phyloP scores from a whole-genome alignment of 2,888 invertebrate species.

The Apocheima hispidaria region DNA sequence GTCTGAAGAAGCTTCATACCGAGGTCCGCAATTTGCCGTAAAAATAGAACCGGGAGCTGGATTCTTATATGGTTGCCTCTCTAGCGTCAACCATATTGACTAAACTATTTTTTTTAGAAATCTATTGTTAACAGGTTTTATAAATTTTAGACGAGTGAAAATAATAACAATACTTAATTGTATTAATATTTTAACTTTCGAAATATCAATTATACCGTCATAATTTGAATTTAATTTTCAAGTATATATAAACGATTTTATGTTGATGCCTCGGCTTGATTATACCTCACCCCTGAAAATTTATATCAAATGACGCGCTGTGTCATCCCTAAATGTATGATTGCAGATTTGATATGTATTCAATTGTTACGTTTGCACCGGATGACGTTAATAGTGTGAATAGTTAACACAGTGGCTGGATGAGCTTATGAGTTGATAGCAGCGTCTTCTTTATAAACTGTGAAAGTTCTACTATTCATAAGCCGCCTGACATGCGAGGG shows the following conservation, averaged over 20 bases:
- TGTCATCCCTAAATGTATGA: slow-evolving; percentile 11
- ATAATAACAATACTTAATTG: too few species aligned
- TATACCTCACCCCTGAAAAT: neutral
- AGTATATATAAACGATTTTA: too few species aligned
- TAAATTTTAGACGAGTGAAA: too few species aligned
- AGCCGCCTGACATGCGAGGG: too few species aligned
- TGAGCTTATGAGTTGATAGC: too few species aligned
- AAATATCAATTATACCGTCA: too few species aligned
- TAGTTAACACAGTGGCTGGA: neutral
- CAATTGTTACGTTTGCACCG: slow-evolving; percentile 11
- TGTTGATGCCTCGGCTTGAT: neutral
- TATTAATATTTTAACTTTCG: too few species aligned
- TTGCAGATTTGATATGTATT: slow-evolving; percentile 26
- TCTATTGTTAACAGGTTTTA: too few species aligned
- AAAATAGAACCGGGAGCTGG: slow-evolving; percentile 40
- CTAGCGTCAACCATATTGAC: neutral
- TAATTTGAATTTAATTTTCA: too few species aligned
- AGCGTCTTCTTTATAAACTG: too few species aligned
- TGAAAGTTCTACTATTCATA: too few species aligned
- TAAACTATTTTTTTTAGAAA: neutral
- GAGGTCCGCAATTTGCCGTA: slow-evolving; percentile 59
- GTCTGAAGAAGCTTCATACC: slow-evolving; percentile 36
- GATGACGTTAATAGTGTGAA: slow-evolving; percentile 13
- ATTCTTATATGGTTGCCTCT: slow-evolving; percentile 8
- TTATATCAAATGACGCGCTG: neutral